Evolutionary conservation across 2,888 invertebrate species (phyloP).

Genomic region (Gymnosoma rotundatum): DNA sequence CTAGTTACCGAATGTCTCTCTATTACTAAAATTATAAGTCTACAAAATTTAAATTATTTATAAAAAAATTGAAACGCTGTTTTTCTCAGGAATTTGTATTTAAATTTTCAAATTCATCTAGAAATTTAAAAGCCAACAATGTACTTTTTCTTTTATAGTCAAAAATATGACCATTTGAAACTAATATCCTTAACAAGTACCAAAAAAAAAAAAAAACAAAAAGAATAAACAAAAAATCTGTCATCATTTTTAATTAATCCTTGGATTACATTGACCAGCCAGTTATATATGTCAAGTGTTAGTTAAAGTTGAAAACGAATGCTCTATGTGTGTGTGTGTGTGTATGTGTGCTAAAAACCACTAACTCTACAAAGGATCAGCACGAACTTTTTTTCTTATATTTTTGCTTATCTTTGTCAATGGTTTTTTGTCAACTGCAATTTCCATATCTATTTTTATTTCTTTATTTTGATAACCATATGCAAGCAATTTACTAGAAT

Average conservation of each 20-base stretch:
- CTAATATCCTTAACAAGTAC: constrained; percentile 35
- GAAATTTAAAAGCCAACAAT: no score
- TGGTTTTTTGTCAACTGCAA: constrained; percentile 2
- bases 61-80: no score
- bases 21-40: no score
- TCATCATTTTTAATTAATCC: constrained; percentile 69
- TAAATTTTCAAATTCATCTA: no score
- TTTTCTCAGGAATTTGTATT: no score
- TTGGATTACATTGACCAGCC: constrained; percentile 66
- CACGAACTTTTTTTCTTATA: constrained; percentile 13
- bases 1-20: no score
- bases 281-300: constrained; percentile 64
- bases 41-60: no score
- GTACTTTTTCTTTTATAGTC: no score
- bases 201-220: no score
- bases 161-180: constrained; percentile 30
- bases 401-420: constrained; percentile 22
- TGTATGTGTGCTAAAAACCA: background rate
- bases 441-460: constrained; percentile 2
- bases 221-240: constrained; percentile 20
- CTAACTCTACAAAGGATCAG: constrained; percentile 23
- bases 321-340: background rate
- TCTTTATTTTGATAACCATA: constrained; percentile 30
- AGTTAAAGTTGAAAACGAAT: background rate
- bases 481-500: constrained; percentile 59